Evolutionary conservation across 2,797 vertebrate species (phyloP), one percentile per base, ranked within the genome.

Genomic region (Trachurus trachurus): DNA sequence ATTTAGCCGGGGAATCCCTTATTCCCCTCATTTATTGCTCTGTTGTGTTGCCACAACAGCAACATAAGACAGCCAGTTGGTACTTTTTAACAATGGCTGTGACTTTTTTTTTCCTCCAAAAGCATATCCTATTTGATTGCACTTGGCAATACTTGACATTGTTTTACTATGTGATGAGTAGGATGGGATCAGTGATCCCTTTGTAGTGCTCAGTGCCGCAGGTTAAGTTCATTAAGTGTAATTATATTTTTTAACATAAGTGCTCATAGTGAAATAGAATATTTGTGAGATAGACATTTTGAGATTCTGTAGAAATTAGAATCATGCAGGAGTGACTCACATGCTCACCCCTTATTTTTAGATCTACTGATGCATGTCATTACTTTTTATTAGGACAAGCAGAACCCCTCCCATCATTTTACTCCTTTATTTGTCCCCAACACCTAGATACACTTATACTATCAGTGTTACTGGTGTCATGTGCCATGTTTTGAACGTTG

Each of bases 211-310:
- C 49, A 22, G 31, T 56, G 69, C 81, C 76, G 29, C 47, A 42
- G 72, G 80, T 42, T 61, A 26, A 54, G 65, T 22, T 58, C 50
- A 77, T 68, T 83, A 64, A 63, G 62, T 4, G 22, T 26, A 79
- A 81, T 82, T 83, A 77, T 26, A 9, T 37, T 8, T 37, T 8
- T 40, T 39, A 39, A 40, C 1, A 40, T 12, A 44, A 44, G 15
- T 15, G 8, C 7, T 37, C 34, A 37, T 70, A 21, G 44, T 52
- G 85, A 81, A 82, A 89, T 6, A 6, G 6, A 82, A 88, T 85
- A 84, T 72, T 81, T 87, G 82, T 87, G 85, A 81, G 82, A 86
- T 83, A 54, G 9, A 11, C 58, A 29, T 66, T 65, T 61, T 5
- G 22, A 29, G 22, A 59, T 54, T 21, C 66, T 49, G 70, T 47